Base-by-base conservation (phyloP, 2,888 invertebrate genomes). In the Athrips mouffetella region DNA sequence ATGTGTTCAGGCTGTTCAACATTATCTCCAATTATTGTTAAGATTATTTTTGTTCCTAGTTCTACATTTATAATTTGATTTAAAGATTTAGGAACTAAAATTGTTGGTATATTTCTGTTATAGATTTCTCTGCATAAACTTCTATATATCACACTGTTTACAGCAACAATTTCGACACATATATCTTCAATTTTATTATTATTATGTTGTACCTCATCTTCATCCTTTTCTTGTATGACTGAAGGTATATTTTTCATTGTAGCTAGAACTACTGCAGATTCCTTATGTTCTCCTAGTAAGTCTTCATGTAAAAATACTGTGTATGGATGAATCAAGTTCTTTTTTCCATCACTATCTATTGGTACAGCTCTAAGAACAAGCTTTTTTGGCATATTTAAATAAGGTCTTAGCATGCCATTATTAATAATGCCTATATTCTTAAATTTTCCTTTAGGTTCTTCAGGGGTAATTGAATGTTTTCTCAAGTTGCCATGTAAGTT, bases 31-130 rank as follows among this genome's bases (percentile, higher is more conserved):
- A 87, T 69, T 41, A 82, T 66, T 30, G 86, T 87, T 18, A 93
- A 70, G 29, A 88, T 75, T 3, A 92, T 77, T 76, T 90, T 91
- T 40, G 82, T 79, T 7, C 93, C 92, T 51, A 88, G 79, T 31
- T 89, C 85, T 50, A 91, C 63, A 55, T 85, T 85, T 39, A 92
- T 79, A 53, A 90, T 88, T 11, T 80, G 65, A 63, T 90, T 89
- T 45, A 93, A 71, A 31, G 87, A 76, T 48, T 89, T 80, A 41
- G 91, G 86, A 50, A 92, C 80, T 48, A 91, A 89, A 18, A 91
- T 76, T 54, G 86, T 83, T 3, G 82, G 82, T 64, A 86, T 86
- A 54, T 78, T 72, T 50, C 53, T 70, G 47, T 84, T 82, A 48
- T 85, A 86, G 1, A 82, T 71, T 66, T 88, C 88, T 48, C 74